These are phyloP conservation scores for Chrysina gloriosa DNA, from an alignment of 2,888 invertebrate species.

Conservation along the genomic window DNA sequence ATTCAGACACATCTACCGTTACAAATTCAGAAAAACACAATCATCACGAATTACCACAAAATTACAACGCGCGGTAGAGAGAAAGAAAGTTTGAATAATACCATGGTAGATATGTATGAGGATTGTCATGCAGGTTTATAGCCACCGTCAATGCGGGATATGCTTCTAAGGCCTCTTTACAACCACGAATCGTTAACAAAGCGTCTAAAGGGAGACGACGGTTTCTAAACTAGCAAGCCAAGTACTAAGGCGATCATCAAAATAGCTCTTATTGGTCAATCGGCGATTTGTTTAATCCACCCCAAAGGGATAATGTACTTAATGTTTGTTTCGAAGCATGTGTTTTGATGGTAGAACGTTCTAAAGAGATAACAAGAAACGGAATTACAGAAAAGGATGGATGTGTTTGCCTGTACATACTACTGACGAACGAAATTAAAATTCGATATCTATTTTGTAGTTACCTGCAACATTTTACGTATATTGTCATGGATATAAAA, in stretches of 20 bases:
- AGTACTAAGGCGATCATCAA: conserved; percentile 56
- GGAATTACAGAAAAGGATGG: neutral
- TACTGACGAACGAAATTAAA: no score
- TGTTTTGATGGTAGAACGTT: neutral
- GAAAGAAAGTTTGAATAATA: neutral
- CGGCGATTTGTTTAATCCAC: conserved; percentile 29
- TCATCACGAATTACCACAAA: conserved; percentile 5
- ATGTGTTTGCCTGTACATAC: neutral
- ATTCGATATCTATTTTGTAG: no score
- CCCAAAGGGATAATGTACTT: conserved; percentile 3
- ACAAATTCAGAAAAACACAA: conserved; percentile 19
- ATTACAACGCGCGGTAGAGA: neutral
- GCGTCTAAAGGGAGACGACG: conserved; percentile 49
- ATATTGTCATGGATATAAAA: no score
- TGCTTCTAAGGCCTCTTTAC: conserved; percentile 51
- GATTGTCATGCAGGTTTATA: conserved; percentile 43
- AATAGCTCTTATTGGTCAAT: conserved; percentile 48
- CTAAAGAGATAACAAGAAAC: no score
- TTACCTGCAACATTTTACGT: no score
- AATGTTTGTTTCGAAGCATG: conserved; percentile 5
- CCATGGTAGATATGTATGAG: neutral
- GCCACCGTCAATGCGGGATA: conserved; percentile 46
- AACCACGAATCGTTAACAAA: conserved; percentile 52
- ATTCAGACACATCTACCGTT: conserved; percentile 12
- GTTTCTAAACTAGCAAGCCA: conserved; percentile 1